Percentiles rank a stretch among this genome's conserved stretches.
Conservation (phyloP, 2,113 vertebrate species). For the Argyrosomus japonicus region DNA sequence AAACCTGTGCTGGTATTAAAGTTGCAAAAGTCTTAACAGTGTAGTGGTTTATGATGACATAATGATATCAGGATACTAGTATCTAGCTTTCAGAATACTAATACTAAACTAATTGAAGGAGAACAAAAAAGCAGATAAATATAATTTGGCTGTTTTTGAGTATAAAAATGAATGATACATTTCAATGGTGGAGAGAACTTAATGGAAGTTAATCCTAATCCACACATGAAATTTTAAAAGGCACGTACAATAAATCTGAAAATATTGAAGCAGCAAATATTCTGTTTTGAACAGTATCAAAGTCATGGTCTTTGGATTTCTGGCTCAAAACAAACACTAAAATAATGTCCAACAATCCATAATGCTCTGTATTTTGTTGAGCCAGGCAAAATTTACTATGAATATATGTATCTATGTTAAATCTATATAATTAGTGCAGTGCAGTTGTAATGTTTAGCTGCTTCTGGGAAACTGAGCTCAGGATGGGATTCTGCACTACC, state of each 20-base stretch:
- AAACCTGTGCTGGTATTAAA: background rate
- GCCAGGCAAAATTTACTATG: background rate
- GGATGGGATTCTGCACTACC: conserved; percentile 43
- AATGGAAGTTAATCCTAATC: background rate
- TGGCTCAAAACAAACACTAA: background rate
- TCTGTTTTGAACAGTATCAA: background rate
- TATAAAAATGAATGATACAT: background rate
- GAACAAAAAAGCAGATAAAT: background rate
- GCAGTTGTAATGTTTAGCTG: conserved; percentile 23
- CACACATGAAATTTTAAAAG: background rate
- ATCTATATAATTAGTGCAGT: conserved; percentile 4
- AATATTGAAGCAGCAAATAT: background rate
- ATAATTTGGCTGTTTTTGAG: background rate
- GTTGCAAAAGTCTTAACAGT: background rate
- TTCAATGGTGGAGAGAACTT: background rate
- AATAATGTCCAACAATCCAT: background rate
- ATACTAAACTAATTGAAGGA: background rate
- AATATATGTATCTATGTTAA: background rate
- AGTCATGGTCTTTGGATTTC: background rate
- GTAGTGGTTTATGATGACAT: background rate
- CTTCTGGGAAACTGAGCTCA: conserved; percentile 53
- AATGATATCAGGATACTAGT: background rate
- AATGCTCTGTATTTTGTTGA: background rate
- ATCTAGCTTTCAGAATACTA: background rate
- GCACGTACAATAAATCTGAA: conserved; percentile 25